These are phyloP conservation scores for Sturmia bella DNA, from an alignment of 2,888 invertebrate species.

Conservation along the genomic window DNA sequence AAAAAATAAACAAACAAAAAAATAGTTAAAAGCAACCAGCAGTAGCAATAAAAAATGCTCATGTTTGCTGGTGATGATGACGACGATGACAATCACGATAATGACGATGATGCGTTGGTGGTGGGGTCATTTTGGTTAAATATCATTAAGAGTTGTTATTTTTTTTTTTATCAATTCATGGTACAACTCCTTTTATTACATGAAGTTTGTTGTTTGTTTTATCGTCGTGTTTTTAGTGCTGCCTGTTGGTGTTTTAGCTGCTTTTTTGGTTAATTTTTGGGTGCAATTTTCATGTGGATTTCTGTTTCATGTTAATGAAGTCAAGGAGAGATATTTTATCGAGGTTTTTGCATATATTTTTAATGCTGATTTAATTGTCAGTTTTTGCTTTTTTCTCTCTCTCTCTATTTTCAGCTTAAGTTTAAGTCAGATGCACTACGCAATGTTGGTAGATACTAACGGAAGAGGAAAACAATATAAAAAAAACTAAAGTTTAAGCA, in stretches of 20 bases:
- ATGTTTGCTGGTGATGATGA: slow-evolving; percentile 28
- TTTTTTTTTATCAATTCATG: slow-evolving; percentile 40
- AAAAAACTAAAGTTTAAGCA: too few species aligned
- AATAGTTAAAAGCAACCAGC: slow-evolving; percentile 28
- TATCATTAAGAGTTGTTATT: slow-evolving; percentile 45
- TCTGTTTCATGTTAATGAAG: slow-evolving; percentile 66
- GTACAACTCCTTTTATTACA: slow-evolving; percentile 69
- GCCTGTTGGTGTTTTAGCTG: slow-evolving; percentile 38
- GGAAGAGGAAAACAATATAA: neutral
- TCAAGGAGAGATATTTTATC: slow-evolving; percentile 66
- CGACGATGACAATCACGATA: slow-evolving; percentile 29
- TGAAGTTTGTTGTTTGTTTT: slow-evolving; percentile 40
- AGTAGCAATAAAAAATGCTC: slow-evolving; percentile 39
- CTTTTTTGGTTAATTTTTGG: slow-evolving; percentile 42
- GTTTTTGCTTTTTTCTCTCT: slow-evolving; percentile 8
- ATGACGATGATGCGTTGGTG: slow-evolving; percentile 66
- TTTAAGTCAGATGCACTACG: slow-evolving; percentile 35
- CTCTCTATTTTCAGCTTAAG: slow-evolving; percentile 6
- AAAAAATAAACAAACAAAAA: slow-evolving; percentile 12
- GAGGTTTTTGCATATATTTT: slow-evolving; percentile 30
- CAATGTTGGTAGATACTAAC: neutral
- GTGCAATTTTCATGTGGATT: slow-evolving; percentile 68
- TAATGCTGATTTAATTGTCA: slow-evolving; percentile 48
- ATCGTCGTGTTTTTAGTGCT: slow-evolving; percentile 42
- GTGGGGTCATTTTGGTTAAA: slow-evolving; percentile 70